Conservation (phyloP, 2,797 vertebrate genomes). For the Steatocranus sp. region DNA sequence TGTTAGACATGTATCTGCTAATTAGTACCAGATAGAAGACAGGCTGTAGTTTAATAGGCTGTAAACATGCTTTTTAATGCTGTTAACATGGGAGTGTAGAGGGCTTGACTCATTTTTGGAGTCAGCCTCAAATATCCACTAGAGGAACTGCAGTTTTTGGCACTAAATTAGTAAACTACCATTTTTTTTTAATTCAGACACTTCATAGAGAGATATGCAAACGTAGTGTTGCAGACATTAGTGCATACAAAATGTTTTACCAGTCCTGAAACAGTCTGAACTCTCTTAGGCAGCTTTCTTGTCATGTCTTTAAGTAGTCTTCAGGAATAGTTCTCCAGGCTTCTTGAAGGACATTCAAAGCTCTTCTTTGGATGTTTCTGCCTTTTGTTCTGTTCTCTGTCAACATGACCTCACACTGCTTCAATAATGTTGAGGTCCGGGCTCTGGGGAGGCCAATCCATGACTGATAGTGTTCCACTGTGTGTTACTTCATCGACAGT, state of each 20-base stretch:
- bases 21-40: not conserved
- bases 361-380: not conserved
- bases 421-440: accelerated
- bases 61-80: not conserved
- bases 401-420: not conserved
- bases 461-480: not conserved
- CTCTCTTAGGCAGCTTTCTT: not conserved
- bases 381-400: not conserved
- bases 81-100: not conserved
- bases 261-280: not conserved
- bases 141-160: not conserved
- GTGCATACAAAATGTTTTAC: not conserved
- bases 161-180: not conserved
- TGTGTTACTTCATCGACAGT: not conserved
- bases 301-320: not conserved
- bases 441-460: accelerated
- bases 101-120: not conserved
- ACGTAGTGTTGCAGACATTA: not conserved
- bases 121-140: not conserved
- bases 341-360: not conserved
- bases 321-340: not conserved
- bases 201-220: not conserved
- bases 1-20: not conserved
- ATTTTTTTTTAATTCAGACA: not conserved
- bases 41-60: not conserved